Percentiles rank a stretch among this genome's conserved stretches.
Conservation (phyloP, 2,113 vertebrate genomes). For the Propithecus coquereli region DNA sequence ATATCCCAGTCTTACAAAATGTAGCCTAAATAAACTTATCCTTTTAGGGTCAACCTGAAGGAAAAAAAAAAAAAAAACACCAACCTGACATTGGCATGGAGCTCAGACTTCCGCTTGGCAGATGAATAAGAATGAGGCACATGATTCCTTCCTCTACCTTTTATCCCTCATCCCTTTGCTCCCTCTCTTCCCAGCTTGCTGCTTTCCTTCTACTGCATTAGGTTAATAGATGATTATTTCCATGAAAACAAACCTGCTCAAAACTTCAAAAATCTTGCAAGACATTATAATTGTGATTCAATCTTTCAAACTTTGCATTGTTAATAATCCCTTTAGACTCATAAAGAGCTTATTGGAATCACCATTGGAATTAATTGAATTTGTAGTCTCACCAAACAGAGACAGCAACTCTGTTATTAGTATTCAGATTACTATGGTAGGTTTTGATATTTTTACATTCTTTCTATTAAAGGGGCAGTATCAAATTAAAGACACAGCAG, state of each 20-base stretch:
- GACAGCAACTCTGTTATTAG: slow-evolving; percentile 28
- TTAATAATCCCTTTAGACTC: slow-evolving; percentile 60
- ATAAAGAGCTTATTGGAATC: slow-evolving; percentile 57
- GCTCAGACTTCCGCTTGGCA: background rate
- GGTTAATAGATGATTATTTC: slow-evolving; percentile 36
- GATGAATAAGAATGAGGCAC: background rate
- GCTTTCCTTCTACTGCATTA: slow-evolving; percentile 3
- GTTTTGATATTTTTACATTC: slow-evolving; percentile 43
- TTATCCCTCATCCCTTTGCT: background rate
- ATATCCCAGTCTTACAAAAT: background rate
- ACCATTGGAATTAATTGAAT: slow-evolving; percentile 63
- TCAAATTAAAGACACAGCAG: background rate
- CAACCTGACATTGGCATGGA: background rate
- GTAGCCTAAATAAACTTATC: background rate
- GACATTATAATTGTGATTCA: slow-evolving; percentile 50
- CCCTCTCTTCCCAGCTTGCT: background rate
- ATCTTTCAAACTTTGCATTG: slow-evolving; percentile 49
- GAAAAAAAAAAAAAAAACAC: background rate
- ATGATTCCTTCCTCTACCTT: background rate
- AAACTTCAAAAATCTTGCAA: slow-evolving; percentile 58
- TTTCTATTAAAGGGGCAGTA: slow-evolving; percentile 48
- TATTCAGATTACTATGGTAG: slow-evolving; percentile 32
- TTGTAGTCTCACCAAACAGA: slow-evolving; percentile 59
- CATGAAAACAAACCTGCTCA: slow-evolving; percentile 21
- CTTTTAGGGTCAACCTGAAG: background rate